These are phyloP conservation scores for Drosophila dunni DNA, from an alignment of 1,140 invertebrate species.

Conservation along the genomic window DNA sequence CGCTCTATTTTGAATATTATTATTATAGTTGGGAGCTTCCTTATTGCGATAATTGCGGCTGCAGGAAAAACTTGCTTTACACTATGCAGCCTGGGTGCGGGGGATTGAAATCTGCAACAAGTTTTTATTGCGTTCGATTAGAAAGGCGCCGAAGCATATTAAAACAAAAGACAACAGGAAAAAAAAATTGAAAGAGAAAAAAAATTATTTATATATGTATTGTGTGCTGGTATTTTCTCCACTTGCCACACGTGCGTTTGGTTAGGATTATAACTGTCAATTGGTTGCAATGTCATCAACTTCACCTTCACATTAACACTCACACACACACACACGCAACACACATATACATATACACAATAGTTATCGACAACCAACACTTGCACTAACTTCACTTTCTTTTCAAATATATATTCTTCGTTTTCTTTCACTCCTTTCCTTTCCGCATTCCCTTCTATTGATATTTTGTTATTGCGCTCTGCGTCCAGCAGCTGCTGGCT, in stretches of 20 bases:
- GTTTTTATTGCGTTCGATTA: conserved; percentile 18
- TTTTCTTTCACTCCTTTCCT: conserved; percentile 49
- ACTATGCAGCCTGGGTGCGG: conserved; percentile 4
- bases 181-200: conserved; percentile 14
- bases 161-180: neutral
- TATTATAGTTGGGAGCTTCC: conserved; percentile 1
- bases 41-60: no score
- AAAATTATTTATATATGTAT: neutral
- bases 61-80: conserved; percentile 6
- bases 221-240: neutral
- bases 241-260: conserved; percentile 25
- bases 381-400: conserved; percentile 71
- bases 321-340: conserved; percentile 6
- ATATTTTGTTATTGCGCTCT: conserved; percentile 31
- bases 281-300: conserved; percentile 18
- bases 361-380: conserved; percentile 9
- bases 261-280: conserved; percentile 3
- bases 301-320: no score
- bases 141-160: conserved; percentile 34
- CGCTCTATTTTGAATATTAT: neutral
- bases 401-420: conserved; percentile 64
- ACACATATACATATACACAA: conserved; percentile 1
- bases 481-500: conserved; percentile 27
- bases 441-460: conserved; percentile 64
- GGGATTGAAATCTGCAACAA: conserved; percentile 55